These are phyloP conservation scores for Odontothrips loti DNA, from an alignment of 2,888 invertebrate genomes.

Conservation along the genomic window DNA sequence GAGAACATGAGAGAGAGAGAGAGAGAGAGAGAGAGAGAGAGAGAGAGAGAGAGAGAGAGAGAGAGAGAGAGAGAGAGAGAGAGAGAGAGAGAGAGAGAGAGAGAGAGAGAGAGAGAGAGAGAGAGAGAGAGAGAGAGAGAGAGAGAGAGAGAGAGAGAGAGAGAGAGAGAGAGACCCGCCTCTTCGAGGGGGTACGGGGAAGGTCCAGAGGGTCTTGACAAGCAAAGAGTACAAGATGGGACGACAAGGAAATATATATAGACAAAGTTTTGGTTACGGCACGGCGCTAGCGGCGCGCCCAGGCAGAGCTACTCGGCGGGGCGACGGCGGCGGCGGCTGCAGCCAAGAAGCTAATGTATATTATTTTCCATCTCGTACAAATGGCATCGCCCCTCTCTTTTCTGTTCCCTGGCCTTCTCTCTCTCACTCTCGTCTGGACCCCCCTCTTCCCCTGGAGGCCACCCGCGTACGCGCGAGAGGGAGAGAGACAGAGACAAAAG, in stretches of 20 bases:
- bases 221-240: slow-evolving; percentile 13
- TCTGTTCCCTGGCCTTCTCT: not conserved
- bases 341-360: not conserved
- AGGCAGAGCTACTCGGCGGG: not conserved
- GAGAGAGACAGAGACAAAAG: not conserved
- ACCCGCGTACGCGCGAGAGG: too few relatives aligned
- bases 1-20: not conserved
- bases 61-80: too few relatives aligned
- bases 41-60: too few relatives aligned
- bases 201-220: slow-evolving; percentile 3
- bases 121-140: too few relatives aligned
- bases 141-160: too few relatives aligned
- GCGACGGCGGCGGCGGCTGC: not conserved
- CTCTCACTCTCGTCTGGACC: too few relatives aligned
- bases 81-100: too few relatives aligned
- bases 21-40: too few relatives aligned
- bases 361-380: slow-evolving; percentile 23
- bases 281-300: not conserved
- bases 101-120: not conserved
- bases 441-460: too few relatives aligned
- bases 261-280: slow-evolving; percentile 16
- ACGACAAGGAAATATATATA: slow-evolving; percentile 20
- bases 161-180: not conserved
- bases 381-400: not conserved
- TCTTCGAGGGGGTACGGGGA: not conserved